Percentiles rank a stretch among this genome's conserved stretches.
Evolutionary conservation across 2,888 invertebrate genomes (phyloP).

Genomic region (Polydesmus complanatus): DNA sequence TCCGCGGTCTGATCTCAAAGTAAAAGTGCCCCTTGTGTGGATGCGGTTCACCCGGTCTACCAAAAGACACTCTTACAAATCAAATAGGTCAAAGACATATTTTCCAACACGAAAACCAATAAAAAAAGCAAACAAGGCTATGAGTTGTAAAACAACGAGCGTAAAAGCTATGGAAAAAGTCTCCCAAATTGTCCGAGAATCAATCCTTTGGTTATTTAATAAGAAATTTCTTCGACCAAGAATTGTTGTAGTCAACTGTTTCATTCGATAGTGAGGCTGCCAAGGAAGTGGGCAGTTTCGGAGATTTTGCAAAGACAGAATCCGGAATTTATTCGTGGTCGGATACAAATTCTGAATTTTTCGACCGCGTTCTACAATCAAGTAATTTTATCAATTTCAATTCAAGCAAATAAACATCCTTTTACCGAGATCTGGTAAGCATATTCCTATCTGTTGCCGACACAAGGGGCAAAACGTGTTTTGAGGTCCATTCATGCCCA

Average conservation of each 20-base stretch:
- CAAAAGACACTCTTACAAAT: background rate
- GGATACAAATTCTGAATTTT: background rate
- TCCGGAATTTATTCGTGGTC: background rate
- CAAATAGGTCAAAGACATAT: background rate
- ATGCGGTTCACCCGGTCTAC: too few species aligned
- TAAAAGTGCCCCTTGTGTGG: too few species aligned
- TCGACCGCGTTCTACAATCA: background rate
- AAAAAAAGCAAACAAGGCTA: slow-evolving; percentile 1
- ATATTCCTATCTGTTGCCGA: slow-evolving; percentile 18
- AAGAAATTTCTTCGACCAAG: background rate
- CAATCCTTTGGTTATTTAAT: background rate
- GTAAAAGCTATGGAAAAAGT: background rate
- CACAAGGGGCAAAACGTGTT: slow-evolving; percentile 21
- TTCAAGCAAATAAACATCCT: too few species aligned
- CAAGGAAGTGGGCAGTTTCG: background rate
- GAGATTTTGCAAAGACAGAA: background rate
- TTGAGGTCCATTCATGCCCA: slow-evolving; percentile 19
- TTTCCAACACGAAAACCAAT: background rate
- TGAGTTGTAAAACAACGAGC: background rate
- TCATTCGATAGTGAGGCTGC: slow-evolving; percentile 1
- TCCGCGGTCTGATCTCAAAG: too few species aligned
- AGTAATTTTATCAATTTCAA: too few species aligned
- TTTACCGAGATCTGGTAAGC: background rate
- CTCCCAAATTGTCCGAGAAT: slow-evolving; percentile 1
- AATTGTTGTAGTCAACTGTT: too few species aligned